These are phyloP conservation scores for Philereme transversata DNA, from an alignment of 2,888 invertebrate genomes.

Conservation along the genomic window DNA sequence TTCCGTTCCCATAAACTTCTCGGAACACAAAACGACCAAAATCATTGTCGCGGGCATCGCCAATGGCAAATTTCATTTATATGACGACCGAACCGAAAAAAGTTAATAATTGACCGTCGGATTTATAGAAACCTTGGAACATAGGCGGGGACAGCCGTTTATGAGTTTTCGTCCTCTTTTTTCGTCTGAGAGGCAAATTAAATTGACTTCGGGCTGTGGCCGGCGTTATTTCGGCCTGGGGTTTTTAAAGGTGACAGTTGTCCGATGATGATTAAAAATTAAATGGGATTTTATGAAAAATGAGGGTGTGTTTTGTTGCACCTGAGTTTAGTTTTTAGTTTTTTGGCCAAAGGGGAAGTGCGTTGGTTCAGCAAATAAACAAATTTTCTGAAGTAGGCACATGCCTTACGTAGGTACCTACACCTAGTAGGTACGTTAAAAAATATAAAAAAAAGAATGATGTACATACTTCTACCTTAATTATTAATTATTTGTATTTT, in stretches of 20 bases:
- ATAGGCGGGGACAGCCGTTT: conserved; percentile 71
- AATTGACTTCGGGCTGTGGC: conserved; percentile 62
- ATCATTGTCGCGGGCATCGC: conserved; percentile 48
- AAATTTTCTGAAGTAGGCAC: too few species aligned
- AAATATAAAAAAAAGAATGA: too few species aligned
- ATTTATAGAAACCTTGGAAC: conserved; percentile 63
- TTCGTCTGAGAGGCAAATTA: conserved; percentile 75
- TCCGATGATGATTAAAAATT: conserved; percentile 33
- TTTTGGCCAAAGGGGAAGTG: neutral
- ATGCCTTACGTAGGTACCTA: too few species aligned
- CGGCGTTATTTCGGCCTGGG: conserved; percentile 39
- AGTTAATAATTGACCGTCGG: conserved; percentile 63
- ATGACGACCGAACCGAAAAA: conserved; percentile 52
- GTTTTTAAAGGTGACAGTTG: conserved; percentile 48
- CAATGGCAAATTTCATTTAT: conserved; percentile 63
- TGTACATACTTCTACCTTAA: too few species aligned
- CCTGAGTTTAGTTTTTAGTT: neutral
- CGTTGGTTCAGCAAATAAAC: too few species aligned
- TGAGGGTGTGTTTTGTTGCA: conserved; percentile 25
- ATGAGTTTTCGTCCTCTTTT: conserved; percentile 67
- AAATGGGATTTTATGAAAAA: conserved; percentile 38
- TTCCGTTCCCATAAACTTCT: conserved; percentile 29
- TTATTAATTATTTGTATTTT: too few species aligned
- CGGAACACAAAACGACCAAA: conserved; percentile 29
- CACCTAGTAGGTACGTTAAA: too few species aligned